phyloP scores from a whole-genome alignment of 2,888 invertebrate species.

The Aphodius sticticus region DNA sequence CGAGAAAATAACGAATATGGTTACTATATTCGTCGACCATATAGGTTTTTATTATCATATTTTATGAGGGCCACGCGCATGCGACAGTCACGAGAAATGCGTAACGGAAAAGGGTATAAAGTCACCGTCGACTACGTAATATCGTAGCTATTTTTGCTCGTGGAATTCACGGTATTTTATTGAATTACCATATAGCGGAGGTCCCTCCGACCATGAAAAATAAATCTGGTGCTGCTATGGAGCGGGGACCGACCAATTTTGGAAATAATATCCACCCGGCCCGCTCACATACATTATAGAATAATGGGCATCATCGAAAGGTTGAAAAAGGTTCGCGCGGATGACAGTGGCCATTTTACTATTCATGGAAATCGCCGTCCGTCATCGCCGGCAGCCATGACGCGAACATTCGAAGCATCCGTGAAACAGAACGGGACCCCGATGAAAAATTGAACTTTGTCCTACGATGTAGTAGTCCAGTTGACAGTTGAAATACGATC shows the following conservation, averaged over 20 bases:
- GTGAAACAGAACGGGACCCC: not conserved
- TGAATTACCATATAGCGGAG: slow-evolving; percentile 24
- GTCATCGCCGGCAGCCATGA: not conserved
- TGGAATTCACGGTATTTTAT: slow-evolving; percentile 17
- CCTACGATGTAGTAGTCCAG: not conserved
- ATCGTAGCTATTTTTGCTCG: slow-evolving; percentile 11
- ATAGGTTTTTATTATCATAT: not conserved
- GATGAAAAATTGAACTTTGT: slow-evolving; percentile 4
- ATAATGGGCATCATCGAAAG: slow-evolving; percentile 17
- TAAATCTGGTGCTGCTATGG: not conserved
- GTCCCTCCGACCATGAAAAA: slow-evolving; percentile 20
- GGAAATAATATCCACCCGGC: slow-evolving; percentile 24
- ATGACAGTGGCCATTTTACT: not conserved
- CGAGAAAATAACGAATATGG: not conserved
- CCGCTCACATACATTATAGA: slow-evolving; percentile 20
- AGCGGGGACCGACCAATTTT: not conserved
- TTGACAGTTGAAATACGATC: not conserved
- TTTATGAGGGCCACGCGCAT: not conserved
- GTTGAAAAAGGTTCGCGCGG: not conserved
- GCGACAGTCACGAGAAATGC: not conserved
- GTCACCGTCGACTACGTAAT: not conserved
- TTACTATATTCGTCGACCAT: not conserved
- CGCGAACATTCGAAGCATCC: not conserved
- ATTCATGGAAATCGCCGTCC: not conserved
- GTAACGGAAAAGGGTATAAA: slow-evolving; percentile 4